Base-by-base conservation (phyloP, 2,888 invertebrate species). In the Leistus spinibarbis region DNA sequence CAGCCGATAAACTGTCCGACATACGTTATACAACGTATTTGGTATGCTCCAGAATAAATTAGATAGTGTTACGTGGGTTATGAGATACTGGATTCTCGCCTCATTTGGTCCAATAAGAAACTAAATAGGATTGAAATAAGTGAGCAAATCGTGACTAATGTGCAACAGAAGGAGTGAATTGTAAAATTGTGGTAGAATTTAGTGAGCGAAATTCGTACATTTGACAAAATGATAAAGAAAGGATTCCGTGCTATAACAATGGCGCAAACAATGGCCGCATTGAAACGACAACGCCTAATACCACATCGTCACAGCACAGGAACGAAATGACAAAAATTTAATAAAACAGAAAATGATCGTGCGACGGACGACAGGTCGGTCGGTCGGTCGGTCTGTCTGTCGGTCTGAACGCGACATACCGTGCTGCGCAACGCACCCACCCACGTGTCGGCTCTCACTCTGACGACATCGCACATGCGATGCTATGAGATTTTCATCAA, bases 401-500 rank as follows among this genome's bases (percentile, higher is more conserved):
- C n/a, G n/a, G n/a, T 40, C 17, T 65, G 65, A 1, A 16, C 54
- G 66, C 53, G 54, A 53, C 17, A 66, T 17, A n/a, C 66, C 10
- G 19, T 20, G 19, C 7, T 40, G 22, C 20, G 56, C 62, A 56
- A 17, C 40, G 20, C 16, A 27, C 19, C 19, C 22, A 56, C 20
- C 57, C 53, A 24, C 62, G 56, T 10, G 1, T 17, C 20, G n/a
- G 10, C 68, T 40, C 65, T 19, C 65, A n/a, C 16, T 19, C 24
- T 23, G 3, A 20, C 64, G 22, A 63, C 65, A 72, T 57, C 3
- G 24, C 63, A 70, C 72, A 17, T 1, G 1, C 76, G 78, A 78
- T 77, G 80, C 84, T 83, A 85, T 84, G 85, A 82, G 84, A 85
- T 85, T 86, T 86, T 86, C 86, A 86, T 86, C 84, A 85, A 85